These are phyloP conservation scores for Hypocryptadius cinnamomeus DNA, from an alignment of 2,113 vertebrate species.

Conservation along the genomic window DNA sequence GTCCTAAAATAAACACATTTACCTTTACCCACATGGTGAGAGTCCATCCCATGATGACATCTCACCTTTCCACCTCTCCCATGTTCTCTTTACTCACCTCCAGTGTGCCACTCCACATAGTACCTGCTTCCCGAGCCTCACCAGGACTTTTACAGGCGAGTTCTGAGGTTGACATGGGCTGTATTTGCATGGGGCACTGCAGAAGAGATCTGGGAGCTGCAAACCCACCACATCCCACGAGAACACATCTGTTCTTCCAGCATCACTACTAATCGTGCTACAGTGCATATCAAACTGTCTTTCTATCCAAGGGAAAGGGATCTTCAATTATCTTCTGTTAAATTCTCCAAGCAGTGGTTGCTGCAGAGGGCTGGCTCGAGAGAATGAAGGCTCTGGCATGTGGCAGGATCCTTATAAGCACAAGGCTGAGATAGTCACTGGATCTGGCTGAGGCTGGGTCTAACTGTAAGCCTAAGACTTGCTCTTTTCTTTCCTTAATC, in stretches of 20 bases:
- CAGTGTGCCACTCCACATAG: neutral
- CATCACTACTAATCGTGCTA: neutral
- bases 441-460: neutral
- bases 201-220: neutral
- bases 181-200: neutral
- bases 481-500: neutral
- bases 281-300: neutral
- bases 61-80: neutral
- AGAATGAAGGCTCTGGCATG: neutral
- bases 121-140: neutral
- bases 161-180: neutral
- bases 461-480: neutral
- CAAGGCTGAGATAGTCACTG: neutral
- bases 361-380: neutral
- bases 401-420: neutral
- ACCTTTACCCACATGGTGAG: neutral
- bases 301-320: neutral
- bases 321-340: neutral
- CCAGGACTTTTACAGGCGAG: neutral
- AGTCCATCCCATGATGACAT: neutral
- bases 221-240: neutral
- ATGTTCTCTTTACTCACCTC: neutral
- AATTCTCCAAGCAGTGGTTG: neutral
- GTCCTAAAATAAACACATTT: slow-evolving; percentile 7
- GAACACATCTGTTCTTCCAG: neutral